Conservation (phyloP, 2,888 invertebrate genomes). For the Caenorhabditis plicata region DNA sequence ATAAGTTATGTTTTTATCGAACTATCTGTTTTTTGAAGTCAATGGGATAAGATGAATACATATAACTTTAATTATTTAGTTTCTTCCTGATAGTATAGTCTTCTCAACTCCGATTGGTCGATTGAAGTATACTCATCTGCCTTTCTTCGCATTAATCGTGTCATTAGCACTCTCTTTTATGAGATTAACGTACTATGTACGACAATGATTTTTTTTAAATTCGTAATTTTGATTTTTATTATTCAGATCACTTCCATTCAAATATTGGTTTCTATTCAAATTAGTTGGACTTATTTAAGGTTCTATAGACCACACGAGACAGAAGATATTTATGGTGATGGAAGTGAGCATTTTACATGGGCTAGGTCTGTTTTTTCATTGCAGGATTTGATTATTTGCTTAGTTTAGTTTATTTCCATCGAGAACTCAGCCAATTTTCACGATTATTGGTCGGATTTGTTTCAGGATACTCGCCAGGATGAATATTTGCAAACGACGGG, state of each 20-base stretch:
- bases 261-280: constrained; percentile 38
- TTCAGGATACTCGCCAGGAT: constrained; percentile 46
- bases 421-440: constrained; percentile 48
- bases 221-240: background rate
- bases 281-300: constrained; percentile 62
- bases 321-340: constrained; percentile 54
- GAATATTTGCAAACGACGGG: constrained; percentile 49
- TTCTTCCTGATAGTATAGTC: constrained; percentile 60
- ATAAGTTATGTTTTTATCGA: background rate
- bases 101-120: constrained; percentile 59
- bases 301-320: constrained; percentile 53
- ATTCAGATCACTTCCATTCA: background rate
- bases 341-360: constrained; percentile 63
- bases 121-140: constrained; percentile 61
- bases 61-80: too few relatives aligned
- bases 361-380: constrained; percentile 39
- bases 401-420: constrained; percentile 59
- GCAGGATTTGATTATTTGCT: background rate
- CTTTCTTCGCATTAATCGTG: constrained; percentile 40
- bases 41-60: background rate
- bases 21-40: background rate
- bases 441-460: constrained; percentile 42
- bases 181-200: constrained; percentile 24
- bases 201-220: background rate
- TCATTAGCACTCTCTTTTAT: constrained; percentile 28